A percentile compares a stretch with the other conserved stretches of the same genome.
Conservation (phyloP, 2,113 vertebrate species). For the Elephantulus edwardii region DNA sequence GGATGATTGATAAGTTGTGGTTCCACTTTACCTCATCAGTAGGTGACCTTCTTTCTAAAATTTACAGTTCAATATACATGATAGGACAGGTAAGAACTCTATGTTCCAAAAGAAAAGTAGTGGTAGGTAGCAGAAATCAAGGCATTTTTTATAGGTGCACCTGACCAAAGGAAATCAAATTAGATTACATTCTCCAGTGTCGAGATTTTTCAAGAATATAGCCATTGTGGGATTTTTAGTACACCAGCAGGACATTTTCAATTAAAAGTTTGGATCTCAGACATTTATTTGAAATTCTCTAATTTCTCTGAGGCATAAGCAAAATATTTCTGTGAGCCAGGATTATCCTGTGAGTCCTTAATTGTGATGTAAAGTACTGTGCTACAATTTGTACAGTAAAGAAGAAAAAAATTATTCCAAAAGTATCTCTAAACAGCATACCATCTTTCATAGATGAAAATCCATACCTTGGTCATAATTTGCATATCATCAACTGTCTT, state of each 20-base stretch:
- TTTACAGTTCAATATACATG: neutral
- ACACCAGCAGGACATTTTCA: neutral
- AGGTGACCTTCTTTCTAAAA: neutral
- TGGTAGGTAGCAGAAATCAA: neutral
- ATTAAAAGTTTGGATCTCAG: neutral
- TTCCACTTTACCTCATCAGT: neutral
- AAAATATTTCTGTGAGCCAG: neutral
- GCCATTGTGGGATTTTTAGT: neutral
- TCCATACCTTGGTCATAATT: neutral
- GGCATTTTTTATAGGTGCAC: neutral
- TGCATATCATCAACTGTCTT: neutral
- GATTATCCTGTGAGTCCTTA: neutral
- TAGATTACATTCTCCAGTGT: neutral
- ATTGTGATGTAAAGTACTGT: neutral
- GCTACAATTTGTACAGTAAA: neutral
- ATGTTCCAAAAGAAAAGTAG: neutral
- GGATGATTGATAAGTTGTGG: neutral
- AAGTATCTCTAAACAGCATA: neutral
- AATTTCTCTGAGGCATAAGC: slow-evolving; percentile 13
- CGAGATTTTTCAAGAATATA: neutral
- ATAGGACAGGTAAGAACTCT: neutral
- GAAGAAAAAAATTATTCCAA: neutral
- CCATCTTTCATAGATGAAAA: neutral
- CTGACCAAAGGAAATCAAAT: neutral
- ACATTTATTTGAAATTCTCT: neutral